Evolutionary conservation across 2,797 vertebrate species (phyloP), one percentile per base, ranked within the genome.

Genomic region (Muscicapa striata): DNA sequence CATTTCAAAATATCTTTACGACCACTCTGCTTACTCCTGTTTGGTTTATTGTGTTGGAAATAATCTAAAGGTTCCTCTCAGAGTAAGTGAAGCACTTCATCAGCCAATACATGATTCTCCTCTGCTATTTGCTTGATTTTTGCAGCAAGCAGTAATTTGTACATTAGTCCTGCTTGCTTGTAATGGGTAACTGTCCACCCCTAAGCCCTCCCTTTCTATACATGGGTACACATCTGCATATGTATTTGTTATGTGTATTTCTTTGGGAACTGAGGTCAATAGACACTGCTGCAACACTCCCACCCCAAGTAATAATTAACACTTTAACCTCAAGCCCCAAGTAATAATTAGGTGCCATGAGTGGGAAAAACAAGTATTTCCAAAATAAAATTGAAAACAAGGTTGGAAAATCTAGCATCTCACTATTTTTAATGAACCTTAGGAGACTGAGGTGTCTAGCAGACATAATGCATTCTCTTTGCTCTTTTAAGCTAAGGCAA

Each of bases 111-210:
- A 1, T 21, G 62, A 43, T 92, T 84, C 51, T 57, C 19, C 83
- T 95, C 83, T 94, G 86, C 88, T 88, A 24, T 38, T 80, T 51
- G 38, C 69, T 91, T 45, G 58, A 51, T 76, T 86, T 90, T 92
- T 90, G 67, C 76, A 15, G 84, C 68, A 92, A 92, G 90, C 61
- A 75, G 91, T 95, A 93, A 96, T 97, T 97, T 96, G 72, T 96
- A 85, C 88, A 85, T 96, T 90, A 91, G 61, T 79, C 61, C 84
- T 91, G 90, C 93, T 94, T 78, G 36, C 78, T 95, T 73, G 55
- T 76, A 90, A 48, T 4, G 51, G 59, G 29, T 52, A 78, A 91
- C 76, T 84, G 85, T 93, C 89, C 87, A 84, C 73, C 69, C 64
- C 66, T 57, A 72, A 89, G 34, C 63, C 38, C 74, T 94, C 74